phyloP scores from a whole-genome alignment of 2,113 vertebrate species.

The Cyanistes caeruleus region DNA sequence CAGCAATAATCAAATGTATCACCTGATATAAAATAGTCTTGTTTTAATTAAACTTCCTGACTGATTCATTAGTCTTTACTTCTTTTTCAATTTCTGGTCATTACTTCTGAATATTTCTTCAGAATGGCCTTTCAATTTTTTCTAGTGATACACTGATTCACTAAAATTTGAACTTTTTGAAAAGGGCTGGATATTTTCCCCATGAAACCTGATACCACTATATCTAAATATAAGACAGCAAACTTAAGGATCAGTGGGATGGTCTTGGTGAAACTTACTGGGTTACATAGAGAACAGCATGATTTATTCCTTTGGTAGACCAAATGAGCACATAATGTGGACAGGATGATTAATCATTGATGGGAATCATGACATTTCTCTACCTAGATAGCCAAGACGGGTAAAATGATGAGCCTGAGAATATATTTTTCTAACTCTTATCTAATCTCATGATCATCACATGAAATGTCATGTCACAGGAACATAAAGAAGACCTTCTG shows the following conservation, averaged over 20 bases:
- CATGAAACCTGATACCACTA: neutral
- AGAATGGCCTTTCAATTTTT: neutral
- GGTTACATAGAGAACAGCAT: neutral
- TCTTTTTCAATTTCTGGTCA: neutral
- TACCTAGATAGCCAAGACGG: neutral
- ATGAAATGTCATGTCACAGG: neutral
- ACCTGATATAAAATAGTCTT: neutral
- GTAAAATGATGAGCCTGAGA: neutral
- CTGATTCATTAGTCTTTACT: neutral
- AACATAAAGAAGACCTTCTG: neutral
- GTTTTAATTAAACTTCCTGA: neutral
- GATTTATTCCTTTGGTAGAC: neutral
- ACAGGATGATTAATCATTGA: neutral
- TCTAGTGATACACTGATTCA: neutral
- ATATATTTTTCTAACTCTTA: neutral
- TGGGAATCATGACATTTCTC: neutral
- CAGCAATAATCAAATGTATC: neutral
- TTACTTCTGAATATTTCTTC: neutral
- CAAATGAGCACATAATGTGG: neutral
- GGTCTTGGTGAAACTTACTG: neutral
- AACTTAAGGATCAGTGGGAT: neutral
- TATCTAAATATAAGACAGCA: neutral
- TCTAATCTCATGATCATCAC: neutral
- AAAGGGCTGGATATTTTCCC: neutral
- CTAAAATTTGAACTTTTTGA: neutral